Evolutionary conservation across 2,113 vertebrate species (phyloP), one percentile per base, ranked within the genome.

Genomic region (Sakesphorus luctuosus): DNA sequence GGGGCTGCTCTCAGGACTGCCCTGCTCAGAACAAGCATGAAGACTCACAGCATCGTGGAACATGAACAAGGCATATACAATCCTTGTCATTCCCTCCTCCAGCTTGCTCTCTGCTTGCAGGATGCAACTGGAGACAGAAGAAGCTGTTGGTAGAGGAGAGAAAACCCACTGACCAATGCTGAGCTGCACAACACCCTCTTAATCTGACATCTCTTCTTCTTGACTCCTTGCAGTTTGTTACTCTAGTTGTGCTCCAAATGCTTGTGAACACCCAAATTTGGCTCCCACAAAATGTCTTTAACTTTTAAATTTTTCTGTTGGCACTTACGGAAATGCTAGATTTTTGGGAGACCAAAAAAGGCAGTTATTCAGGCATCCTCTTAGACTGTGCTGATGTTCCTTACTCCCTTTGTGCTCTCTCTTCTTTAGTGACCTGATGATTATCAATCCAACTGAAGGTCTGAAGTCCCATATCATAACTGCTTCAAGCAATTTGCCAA

Each of bases 61-160:
- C 2, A 6, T 7, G n/a, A 71, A 29, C 31, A 62, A 58, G 47
- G 18, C 8, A 21, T 2, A 0, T 4, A 25, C 0, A 8, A 31
- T 29, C 13, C 16, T 74, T 65, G 23, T 25, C 1, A 3, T 31
- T 29, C 18, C 63, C 12, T 72, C 35, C 28, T 78, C 33, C 33
- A 44, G 28, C 18, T 47, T 19, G 15, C 21, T 62, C 4, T 2
- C 47, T 68, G 20, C 33, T 77, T 67, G 66, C 69, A 86, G 35
- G 29, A 26, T 67, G 55, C 28, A 46, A 14, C 20, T 55, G 24
- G 44, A 89, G 66, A 23, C 4, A 61, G 40, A 81, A 13, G 13
- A 10, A 40, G 21, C 13, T 82, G 73, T 53, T 52, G 12, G 10
- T 18, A 71, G 10, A 33, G 26, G 4, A 46, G 13, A 77, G 13